A percentile compares a stretch with the other conserved stretches of the same genome.
These are phyloP conservation scores for Athene noctua DNA, from an alignment of 2,113 vertebrate species.

Conservation along the genomic window DNA sequence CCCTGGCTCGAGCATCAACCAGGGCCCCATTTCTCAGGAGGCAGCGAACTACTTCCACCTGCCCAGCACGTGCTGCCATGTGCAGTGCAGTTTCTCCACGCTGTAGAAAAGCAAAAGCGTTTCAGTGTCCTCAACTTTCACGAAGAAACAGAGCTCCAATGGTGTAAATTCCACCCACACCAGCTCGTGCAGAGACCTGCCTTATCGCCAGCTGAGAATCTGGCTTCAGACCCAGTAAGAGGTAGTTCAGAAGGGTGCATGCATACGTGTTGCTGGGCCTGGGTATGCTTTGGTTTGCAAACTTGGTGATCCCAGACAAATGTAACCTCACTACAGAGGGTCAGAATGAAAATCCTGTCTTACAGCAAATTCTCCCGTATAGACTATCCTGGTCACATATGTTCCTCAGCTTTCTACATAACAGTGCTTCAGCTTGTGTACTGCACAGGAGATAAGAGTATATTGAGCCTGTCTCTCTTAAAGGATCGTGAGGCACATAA, in stretches of 20 bases:
- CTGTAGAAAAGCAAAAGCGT: conserved; percentile 71
- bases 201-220: background rate
- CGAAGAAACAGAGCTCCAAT: background rate
- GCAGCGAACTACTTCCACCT: conserved; percentile 97
- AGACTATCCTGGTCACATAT: background rate
- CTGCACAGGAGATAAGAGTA: rapidly evolving
- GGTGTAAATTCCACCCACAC: background rate
- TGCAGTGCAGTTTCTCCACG: conserved; percentile 95
- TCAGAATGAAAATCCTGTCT: background rate
- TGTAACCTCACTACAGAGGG: background rate
- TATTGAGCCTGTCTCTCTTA: background rate
- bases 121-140: background rate
- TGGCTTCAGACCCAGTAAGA: background rate
- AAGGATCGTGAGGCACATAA: background rate
- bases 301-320: background rate
- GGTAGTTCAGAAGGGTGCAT: rapidly evolving
- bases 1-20: conserved; percentile 95
- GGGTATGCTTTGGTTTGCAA: background rate
- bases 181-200: background rate
- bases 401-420: background rate
- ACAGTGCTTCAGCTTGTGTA: background rate
- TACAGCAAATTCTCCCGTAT: background rate
- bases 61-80: conserved; percentile 95
- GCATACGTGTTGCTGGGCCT: rapidly evolving
- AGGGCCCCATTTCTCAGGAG: conserved; percentile 94